Evolutionary conservation across 2,113 vertebrate species (phyloP), one percentile per base, ranked within the genome.

Genomic region (Tyto alba): DNA sequence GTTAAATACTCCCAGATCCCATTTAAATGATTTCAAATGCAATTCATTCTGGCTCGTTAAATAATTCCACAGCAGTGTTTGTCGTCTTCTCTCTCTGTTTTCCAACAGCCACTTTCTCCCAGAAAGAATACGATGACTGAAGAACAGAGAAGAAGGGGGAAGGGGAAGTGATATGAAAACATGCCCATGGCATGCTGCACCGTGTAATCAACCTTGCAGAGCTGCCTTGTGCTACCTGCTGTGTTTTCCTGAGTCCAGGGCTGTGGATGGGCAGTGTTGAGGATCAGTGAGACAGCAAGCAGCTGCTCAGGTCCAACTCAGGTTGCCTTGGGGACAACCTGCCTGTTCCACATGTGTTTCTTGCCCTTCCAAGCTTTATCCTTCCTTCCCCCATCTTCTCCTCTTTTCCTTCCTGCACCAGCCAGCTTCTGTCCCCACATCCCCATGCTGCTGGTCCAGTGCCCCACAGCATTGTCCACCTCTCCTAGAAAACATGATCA

Each of bases 31-130:
- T 98, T 98, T 98, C 96, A 97, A 98, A 98, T 95, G 97, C 97
- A 98, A 98, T 98, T 98, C 98, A 98, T 98, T 98, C 98, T 98
- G 97, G 97, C 98, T 98, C 94, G 96, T 98, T 98, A 98, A 98
- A 97, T 98, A 98, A 98, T 98, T 98, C 98, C 97, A 96, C 96
- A 96, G 97, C 97, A 95, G 71, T 95, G 97, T 96, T 96, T 97
- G 96, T 98, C 94, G 17, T 97, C 95, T 94, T 89, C 90, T 84
- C 86, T 91, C 92, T 96, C 97, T 95, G 90, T 97, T 98, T 96
- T 96, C 97, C 95, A 98, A 95, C 94, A 97, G 96, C 75, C 80
- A 76, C 89, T 96, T 96, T 95, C 97, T 94, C 87, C 81, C 84
- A 68, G 86, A 88, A 95, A 96, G 87, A 78, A 86, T 79, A 78